Conservation (phyloP, 2,113 vertebrate genomes). For the Actenoides lindsayi region DNA sequence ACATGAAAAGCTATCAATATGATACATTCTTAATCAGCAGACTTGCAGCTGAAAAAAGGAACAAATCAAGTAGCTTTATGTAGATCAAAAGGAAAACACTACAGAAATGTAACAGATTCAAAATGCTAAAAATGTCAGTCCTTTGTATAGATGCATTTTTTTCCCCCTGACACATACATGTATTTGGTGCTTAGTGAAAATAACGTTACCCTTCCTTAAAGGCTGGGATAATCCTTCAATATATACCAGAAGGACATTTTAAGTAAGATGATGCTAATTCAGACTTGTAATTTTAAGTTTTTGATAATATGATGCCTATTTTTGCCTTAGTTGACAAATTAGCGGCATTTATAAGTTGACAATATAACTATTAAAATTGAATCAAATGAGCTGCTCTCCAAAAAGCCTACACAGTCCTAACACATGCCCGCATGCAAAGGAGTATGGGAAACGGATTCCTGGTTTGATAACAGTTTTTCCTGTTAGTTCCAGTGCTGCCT, state of each 20-base stretch:
- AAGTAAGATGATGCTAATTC: neutral
- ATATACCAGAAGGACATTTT: neutral
- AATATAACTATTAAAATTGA: neutral
- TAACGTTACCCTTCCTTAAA: neutral
- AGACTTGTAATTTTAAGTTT: neutral
- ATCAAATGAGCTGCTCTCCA: neutral
- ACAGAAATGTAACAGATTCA: neutral
- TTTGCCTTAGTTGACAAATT: too few relatives aligned
- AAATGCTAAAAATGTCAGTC: neutral
- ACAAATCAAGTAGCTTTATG: neutral
- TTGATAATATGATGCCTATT: neutral
- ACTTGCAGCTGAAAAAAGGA: neutral
- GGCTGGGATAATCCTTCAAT: neutral
- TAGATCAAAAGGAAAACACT: neutral
- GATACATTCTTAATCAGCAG: neutral
- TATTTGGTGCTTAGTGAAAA: neutral
- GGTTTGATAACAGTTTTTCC: neutral
- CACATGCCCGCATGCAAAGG: neutral
- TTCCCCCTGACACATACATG: neutral
- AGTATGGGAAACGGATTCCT: rapidly evolving
- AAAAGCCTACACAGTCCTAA: neutral
- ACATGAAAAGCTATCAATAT: neutral
- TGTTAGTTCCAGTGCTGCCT: neutral
- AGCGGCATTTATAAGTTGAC: too few relatives aligned
- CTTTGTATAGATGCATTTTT: neutral